Evolutionary conservation across 1,140 invertebrate species (phyloP).

Genomic region (Drosophila punjabiensis): DNA sequence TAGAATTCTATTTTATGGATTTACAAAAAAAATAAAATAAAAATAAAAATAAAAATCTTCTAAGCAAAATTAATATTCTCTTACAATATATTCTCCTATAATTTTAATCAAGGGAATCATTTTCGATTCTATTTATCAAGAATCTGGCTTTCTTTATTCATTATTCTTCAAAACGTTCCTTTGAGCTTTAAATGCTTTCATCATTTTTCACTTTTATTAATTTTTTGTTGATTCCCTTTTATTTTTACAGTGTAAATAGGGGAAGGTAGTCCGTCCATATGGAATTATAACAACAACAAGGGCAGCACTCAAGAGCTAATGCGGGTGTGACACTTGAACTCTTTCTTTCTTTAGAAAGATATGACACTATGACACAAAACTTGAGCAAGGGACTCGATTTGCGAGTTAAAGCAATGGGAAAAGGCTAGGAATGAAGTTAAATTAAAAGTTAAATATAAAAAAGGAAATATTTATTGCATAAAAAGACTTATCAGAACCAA

Average conservation of each 20-base stretch:
- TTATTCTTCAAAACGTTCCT: too few relatives aligned
- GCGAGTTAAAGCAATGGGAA: background rate
- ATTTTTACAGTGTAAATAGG: conserved; percentile 1
- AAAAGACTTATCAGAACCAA: background rate
- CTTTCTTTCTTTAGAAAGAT: background rate
- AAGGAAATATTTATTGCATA: background rate
- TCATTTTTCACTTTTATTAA: background rate
- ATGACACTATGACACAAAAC: background rate
- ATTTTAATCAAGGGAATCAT: too few relatives aligned
- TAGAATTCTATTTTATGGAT: background rate
- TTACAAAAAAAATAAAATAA: background rate
- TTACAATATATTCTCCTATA: too few relatives aligned
- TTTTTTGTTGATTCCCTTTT: background rate
- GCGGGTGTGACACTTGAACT: conserved; percentile 15
- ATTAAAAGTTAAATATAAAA: too few relatives aligned
- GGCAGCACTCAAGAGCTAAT: conserved; percentile 15
- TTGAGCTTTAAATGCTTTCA: background rate
- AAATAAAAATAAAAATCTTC: too few relatives aligned
- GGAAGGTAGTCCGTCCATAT: conserved; percentile 26
- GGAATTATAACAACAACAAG: conserved; percentile 27
- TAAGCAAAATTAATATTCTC: too few relatives aligned
- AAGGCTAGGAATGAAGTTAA: too few relatives aligned
- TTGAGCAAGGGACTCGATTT: background rate
- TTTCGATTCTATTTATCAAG: too few relatives aligned
- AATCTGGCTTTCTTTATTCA: too few relatives aligned